Percentiles rank a stretch among this genome's conserved stretches.
Evolutionary conservation across 1,140 invertebrate genomes (phyloP).

Genomic region (Parapsyche elsis): DNA sequence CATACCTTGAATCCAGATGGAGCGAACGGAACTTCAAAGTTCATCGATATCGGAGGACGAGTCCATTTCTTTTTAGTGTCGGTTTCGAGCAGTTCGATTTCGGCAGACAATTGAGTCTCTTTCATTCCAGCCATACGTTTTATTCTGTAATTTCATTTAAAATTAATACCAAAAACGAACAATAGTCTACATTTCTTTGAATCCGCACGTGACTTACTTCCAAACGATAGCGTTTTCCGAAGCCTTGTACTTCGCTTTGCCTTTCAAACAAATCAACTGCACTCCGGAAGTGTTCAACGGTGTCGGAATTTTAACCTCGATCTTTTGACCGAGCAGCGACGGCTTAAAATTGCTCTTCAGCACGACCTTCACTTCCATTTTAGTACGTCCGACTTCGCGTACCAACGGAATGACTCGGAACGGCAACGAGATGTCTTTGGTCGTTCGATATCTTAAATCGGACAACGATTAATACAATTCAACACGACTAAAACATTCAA

Average conservation of each 20-base stretch:
- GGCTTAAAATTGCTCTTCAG: conserved; percentile 99
- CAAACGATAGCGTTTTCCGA: conserved; percentile 99
- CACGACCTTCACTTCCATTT: conserved; percentile 99
- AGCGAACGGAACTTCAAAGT: conserved; percentile 98
- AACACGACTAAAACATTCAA: background rate
- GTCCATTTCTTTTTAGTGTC: conserved; percentile 99
- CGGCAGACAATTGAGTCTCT: conserved; percentile 98
- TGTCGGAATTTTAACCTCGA: conserved; percentile 99
- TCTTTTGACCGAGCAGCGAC: conserved; percentile 97
- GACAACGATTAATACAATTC: too few relatives aligned
- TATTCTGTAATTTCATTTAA: conserved; percentile 74
- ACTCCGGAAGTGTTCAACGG: conserved; percentile 99
- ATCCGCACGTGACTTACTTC: conserved; percentile 80
- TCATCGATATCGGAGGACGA: conserved; percentile 99
- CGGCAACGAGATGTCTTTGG: conserved; percentile 99
- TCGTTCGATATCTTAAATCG: conserved; percentile 91
- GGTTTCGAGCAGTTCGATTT: conserved; percentile 99
- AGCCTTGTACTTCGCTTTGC: conserved; percentile 99
- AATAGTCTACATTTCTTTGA: conserved; percentile 27
- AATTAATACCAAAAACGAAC: background rate
- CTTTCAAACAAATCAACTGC: conserved; percentile 98
- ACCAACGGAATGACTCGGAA: conserved; percentile 99
- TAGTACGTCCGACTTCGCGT: conserved; percentile 96
- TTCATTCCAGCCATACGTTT: conserved; percentile 99
- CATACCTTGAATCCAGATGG: conserved; percentile 94